These are phyloP conservation scores for Miichthys miiuy DNA, from an alignment of 2,797 vertebrate species.

Conservation along the genomic window DNA sequence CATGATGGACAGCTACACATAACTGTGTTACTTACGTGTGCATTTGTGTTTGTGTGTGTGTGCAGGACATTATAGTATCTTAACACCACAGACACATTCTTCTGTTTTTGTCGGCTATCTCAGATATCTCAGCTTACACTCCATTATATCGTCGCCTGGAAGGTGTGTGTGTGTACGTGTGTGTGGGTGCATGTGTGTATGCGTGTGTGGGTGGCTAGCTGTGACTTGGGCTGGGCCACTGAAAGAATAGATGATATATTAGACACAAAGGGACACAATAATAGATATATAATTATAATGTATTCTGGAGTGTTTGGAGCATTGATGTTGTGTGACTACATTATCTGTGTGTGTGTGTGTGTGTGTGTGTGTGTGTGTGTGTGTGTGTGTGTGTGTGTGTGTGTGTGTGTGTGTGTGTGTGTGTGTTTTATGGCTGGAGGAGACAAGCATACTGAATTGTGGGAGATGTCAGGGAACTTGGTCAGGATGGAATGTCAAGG, in stretches of 20 bases:
- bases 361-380: neutral
- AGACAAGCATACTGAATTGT: constrained; percentile 70
- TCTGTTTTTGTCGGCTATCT: constrained; percentile 72
- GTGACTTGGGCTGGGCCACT: constrained; percentile 33
- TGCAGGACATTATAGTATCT: constrained; percentile 45
- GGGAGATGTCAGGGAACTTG: constrained; percentile 81
- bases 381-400: constrained; percentile 13
- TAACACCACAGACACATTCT: constrained; percentile 39
- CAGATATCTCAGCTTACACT: constrained; percentile 76
- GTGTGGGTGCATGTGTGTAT: constrained; percentile 38
- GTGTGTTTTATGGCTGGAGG: constrained; percentile 41
- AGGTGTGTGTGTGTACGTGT: constrained; percentile 53
- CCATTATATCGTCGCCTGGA: constrained; percentile 72
- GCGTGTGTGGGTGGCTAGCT: constrained; percentile 8
- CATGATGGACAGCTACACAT: constrained; percentile 24
- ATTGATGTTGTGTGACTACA: constrained; percentile 7
- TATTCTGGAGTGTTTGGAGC: constrained; percentile 22
- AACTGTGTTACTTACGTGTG: constrained; percentile 3
- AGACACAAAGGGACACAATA: constrained; percentile 45
- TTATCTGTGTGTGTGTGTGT: neutral
- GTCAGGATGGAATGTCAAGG: constrained; percentile 83
- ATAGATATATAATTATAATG: constrained; percentile 27
- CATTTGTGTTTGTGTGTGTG: constrained; percentile 12
- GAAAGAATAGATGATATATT: constrained; percentile 45
- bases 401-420: constrained; percentile 30